These are phyloP conservation scores for Cephus pulcher DNA, from an alignment of 2,888 invertebrate genomes.

Conservation along the genomic window DNA sequence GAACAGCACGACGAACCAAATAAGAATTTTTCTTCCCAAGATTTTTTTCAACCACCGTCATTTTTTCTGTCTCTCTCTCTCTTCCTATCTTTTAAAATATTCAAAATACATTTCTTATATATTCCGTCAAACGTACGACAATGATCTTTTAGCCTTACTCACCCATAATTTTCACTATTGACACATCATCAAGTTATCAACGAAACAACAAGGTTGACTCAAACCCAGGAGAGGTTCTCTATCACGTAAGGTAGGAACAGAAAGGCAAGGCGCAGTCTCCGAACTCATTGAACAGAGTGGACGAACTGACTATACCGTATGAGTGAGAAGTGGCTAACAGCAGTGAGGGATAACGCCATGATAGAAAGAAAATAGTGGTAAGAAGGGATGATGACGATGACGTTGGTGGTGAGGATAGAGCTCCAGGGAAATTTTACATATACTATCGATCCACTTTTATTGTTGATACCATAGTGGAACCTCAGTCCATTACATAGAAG, in stretches of 20 bases:
- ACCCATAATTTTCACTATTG: not conserved
- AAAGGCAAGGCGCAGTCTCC: constrained; percentile 49
- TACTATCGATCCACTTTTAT: not conserved
- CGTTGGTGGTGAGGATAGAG: constrained; percentile 7
- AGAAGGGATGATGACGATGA: constrained; percentile 1
- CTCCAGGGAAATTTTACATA: not conserved
- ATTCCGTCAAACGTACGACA: not conserved
- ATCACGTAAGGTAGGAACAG: not conserved
- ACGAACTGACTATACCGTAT: constrained; percentile 7
- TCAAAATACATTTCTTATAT: not conserved
- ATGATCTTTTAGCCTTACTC: not conserved
- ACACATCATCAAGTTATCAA: not conserved
- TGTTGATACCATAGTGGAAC: not conserved
- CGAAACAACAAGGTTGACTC: not conserved
- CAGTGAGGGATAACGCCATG: constrained; percentile 15
- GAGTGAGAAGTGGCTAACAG: constrained; percentile 14
- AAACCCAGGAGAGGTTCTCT: not conserved
- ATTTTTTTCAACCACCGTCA: not conserved
- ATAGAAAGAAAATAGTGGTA: constrained; percentile 11
- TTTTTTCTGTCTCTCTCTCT: not conserved
- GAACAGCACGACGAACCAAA: not conserved
- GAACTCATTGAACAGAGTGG: constrained; percentile 43
- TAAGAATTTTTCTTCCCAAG: not conserved
- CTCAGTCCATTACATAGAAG: not conserved
- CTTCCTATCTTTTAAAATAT: not conserved